Percentiles rank a stretch among this genome's conserved stretches.
phyloP scores from a whole-genome alignment of 2,888 invertebrate genomes.

The Molorchus minor region DNA sequence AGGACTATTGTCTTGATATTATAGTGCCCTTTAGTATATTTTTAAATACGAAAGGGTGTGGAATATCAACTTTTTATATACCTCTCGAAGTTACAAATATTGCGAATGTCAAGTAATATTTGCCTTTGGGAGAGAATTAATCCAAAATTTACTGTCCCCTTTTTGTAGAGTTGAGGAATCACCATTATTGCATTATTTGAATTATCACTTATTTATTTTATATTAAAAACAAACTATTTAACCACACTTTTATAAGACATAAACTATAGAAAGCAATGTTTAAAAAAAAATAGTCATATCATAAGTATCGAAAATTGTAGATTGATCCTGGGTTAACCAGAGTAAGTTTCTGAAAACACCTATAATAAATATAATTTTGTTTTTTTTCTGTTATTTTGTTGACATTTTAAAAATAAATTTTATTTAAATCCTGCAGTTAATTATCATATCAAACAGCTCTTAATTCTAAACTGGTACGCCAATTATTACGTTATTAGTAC shows the following conservation, averaged over 20 bases:
- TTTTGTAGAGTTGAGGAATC: neutral
- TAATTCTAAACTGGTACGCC: too few species aligned
- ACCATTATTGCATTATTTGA: neutral
- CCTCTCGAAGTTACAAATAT: constrained; percentile 31
- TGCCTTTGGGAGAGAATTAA: constrained; percentile 34
- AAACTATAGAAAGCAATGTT: neutral
- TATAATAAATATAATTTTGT: too few species aligned
- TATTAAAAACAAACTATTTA: neutral
- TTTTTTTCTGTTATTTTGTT: too few species aligned
- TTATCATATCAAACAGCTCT: too few species aligned
- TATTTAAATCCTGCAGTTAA: too few species aligned
- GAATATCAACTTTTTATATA: constrained; percentile 23
- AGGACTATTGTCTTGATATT: constrained; percentile 15
- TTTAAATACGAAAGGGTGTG: neutral
- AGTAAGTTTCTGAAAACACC: too few species aligned
- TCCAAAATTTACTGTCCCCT: neutral
- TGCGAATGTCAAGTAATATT: constrained; percentile 12
- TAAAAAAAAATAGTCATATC: neutral
- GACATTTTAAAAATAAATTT: too few species aligned
- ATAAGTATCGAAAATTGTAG: too few species aligned
- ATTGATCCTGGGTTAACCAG: too few species aligned
- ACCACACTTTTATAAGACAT: neutral
- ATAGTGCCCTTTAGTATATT: constrained; percentile 9
- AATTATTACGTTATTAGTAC: too few species aligned
- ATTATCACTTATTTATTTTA: neutral